These are phyloP conservation scores for Prionailurus viverrinus DNA, from an alignment of 2,113 vertebrate species.

Conservation along the genomic window DNA sequence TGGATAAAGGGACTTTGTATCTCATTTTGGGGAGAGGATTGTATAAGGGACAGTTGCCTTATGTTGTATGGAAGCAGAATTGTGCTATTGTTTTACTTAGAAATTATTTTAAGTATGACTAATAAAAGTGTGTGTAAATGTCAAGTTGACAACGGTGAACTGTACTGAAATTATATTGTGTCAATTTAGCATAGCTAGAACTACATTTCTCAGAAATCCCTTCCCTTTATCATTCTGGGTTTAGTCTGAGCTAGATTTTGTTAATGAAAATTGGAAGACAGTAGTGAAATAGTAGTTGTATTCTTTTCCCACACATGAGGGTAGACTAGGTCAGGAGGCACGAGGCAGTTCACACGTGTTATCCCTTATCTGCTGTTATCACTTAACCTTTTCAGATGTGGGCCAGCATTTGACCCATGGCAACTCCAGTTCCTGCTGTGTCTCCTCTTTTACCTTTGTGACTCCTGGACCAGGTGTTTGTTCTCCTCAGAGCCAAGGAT, in stretches of 20 bases:
- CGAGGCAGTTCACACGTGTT: accelerated
- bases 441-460: not conserved
- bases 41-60: not conserved
- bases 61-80: not conserved
- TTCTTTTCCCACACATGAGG: not conserved
- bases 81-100: not conserved
- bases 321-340: not conserved
- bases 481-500: not conserved
- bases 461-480: not conserved
- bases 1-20: not conserved
- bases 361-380: not conserved
- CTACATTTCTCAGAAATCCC: not conserved
- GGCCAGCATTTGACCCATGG: not conserved
- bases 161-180: not conserved
- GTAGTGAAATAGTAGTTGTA: not conserved
- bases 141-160: not conserved
- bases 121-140: not conserved
- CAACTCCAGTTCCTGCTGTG: not conserved
- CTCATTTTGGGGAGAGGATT: not conserved
- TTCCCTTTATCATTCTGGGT: not conserved
- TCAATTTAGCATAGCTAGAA: not conserved
- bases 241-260: not conserved
- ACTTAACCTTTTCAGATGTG: not conserved
- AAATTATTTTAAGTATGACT: not conserved
- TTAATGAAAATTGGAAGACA: not conserved